Evolutionary conservation across 2,797 vertebrate species (phyloP), one percentile per base, ranked within the genome.

Genomic region (Eospalax fontanierii): DNA sequence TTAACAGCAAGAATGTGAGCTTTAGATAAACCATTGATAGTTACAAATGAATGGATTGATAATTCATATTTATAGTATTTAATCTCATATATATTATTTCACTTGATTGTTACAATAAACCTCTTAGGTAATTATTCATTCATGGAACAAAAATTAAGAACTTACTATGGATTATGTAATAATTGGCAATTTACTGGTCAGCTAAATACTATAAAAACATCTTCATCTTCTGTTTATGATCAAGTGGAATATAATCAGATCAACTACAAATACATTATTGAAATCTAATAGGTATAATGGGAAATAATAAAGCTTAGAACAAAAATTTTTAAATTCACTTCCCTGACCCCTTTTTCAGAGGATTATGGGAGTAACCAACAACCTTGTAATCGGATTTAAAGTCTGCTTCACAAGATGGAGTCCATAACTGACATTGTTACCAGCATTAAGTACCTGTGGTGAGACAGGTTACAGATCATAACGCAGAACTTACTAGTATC

Each of bases 221-320:
- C 33, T 26, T 9, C 22, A 43, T 33, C 14, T 21, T 79, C 24
- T 65, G 15, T 50, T 86, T 73, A 75, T 6, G 65, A 86, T 66
- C 35, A 61, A 89, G 33, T 78, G 28, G 40, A 83, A 24, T 12
- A 40, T 22, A 70, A 82, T 35, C 18, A 87, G 54, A 76, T 16
- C 18, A 93, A n/a, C 40, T 68, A 61, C 16, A 83, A 81, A 73
- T 68, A 93, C 70, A 83, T 61, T 83, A 71, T 73, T 82, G 28
- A 14, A 93, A 71, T 46, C 2, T 9, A 87, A 57, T 28, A 81
- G n/a, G 18, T 78, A 15, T 46, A 66, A 73, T 65, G 43, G 14
- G 30, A 24, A 86, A 95, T 21, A 80, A 90, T 75, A 38, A 87
- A 90, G 5, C 22, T 90, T 12, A 3, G 21, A 81, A 40, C 63